Percentiles rank a stretch among this genome's conserved stretches.
phyloP scores from a whole-genome alignment of 2,888 invertebrate genomes.

The Xestia sexstrigata region DNA sequence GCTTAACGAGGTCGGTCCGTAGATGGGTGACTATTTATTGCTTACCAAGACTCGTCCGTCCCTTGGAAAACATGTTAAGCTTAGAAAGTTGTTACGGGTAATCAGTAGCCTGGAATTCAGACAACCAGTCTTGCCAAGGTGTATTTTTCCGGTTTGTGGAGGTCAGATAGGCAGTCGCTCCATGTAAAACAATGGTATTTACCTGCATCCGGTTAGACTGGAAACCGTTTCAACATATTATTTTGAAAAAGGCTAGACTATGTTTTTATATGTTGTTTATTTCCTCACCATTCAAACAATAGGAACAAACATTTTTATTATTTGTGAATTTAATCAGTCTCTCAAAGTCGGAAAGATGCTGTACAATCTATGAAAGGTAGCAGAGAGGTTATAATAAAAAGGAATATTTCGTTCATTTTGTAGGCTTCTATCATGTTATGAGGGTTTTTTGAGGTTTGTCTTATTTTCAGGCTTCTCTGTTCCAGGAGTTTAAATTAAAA shows the following conservation, averaged over 20 bases:
- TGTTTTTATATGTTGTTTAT: neutral
- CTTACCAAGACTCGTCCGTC: neutral
- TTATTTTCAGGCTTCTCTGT: neutral
- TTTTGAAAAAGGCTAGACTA: neutral
- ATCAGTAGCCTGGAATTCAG: neutral
- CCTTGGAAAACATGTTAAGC: neutral
- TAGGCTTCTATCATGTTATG: conserved; percentile 1
- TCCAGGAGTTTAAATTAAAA: neutral
- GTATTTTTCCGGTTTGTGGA: neutral
- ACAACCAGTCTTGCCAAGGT: neutral
- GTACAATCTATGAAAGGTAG: neutral
- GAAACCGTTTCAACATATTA: neutral
- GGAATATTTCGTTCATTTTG: conserved; percentile 13
- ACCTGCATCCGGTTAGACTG: neutral
- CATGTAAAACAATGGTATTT: neutral
- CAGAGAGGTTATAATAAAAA: conserved; percentile 10
- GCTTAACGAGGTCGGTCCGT: neutral
- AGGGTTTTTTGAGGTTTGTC: neutral
- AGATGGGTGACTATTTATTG: neutral
- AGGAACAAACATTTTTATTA: neutral
- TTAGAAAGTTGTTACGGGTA: neutral
- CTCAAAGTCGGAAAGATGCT: neutral
- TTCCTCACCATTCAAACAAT: neutral
- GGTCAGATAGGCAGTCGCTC: neutral
- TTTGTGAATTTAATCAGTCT: conserved; percentile 13